Evolutionary conservation across 1,140 invertebrate species (phyloP).

Genomic region (Bombus turneri): DNA sequence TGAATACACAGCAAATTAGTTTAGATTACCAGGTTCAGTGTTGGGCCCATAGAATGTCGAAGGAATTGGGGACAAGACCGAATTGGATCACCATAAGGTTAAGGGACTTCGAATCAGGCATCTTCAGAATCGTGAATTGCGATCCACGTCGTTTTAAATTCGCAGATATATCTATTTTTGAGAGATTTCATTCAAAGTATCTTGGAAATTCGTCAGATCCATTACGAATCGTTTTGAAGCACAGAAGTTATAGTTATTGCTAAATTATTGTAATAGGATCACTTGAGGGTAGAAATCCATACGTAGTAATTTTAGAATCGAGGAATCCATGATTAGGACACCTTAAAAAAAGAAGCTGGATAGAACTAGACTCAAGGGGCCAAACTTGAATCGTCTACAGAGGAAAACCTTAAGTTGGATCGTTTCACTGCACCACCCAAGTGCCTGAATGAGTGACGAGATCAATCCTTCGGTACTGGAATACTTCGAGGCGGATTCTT

Average conservation of each 20-base stretch:
- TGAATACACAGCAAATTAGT: slow-evolving; percentile 1
- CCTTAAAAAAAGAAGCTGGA: background rate
- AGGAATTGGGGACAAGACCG: background rate
- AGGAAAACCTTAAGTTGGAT: background rate
- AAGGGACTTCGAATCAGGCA: background rate
- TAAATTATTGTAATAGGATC: no score
- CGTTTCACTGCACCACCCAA: no score
- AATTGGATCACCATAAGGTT: background rate
- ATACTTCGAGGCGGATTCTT: background rate
- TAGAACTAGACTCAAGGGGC: background rate
- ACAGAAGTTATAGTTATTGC: no score
- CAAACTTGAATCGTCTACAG: no score
- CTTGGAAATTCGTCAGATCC: background rate
- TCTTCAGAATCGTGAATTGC: background rate
- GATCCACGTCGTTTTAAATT: background rate
- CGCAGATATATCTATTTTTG: background rate
- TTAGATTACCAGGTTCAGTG: background rate
- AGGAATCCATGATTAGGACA: background rate
- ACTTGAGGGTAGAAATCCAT: no score
- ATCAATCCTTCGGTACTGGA: background rate
- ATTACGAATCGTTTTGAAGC: no score
- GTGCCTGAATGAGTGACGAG: background rate
- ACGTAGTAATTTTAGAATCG: background rate
- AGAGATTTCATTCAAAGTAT: background rate
- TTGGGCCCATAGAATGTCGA: background rate